These are phyloP conservation scores for Crossaster papposus DNA, from an alignment of 53 echinoderm and acorn worm species.

Conservation along the genomic window DNA sequence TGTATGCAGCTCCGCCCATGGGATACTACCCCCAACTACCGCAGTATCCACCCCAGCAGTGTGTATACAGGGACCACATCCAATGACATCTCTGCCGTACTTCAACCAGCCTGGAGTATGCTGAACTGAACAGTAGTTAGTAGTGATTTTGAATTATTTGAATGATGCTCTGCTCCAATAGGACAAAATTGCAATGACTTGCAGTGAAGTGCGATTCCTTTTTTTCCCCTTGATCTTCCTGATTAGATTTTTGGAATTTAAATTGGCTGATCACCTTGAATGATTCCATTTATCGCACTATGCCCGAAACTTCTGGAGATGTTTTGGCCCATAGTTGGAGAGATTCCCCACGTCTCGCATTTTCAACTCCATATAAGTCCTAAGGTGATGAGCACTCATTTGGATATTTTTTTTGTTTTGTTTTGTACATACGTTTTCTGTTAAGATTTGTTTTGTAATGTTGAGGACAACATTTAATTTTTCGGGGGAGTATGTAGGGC, in stretches of 20 bases:
- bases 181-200: not conserved
- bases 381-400: not conserved
- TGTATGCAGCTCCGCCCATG: not conserved
- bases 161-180: not conserved
- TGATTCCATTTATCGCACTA: not conserved
- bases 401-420: too few species aligned
- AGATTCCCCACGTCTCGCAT: not conserved
- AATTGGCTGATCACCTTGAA: slow-evolving; percentile 12
- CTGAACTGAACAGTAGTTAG: not conserved
- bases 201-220: not conserved
- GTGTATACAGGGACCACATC: not conserved
- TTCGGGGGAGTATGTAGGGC: not conserved
- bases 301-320: not conserved
- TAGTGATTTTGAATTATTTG: not conserved
- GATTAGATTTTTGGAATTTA: not conserved
- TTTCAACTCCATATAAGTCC: not conserved
- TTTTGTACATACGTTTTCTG: slow-evolving; percentile 5
- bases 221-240: not conserved
- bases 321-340: slow-evolving; percentile 8
- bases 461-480: slow-evolving; percentile 11
- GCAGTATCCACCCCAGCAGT: slow-evolving; percentile 2
- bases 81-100: not conserved
- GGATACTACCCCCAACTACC: not conserved
- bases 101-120: not conserved
- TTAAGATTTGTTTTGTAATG: not conserved